Percentiles rank a stretch among this genome's conserved stretches.
These are phyloP conservation scores for Dasypus novemcinctus DNA, from an alignment of 2,113 vertebrate genomes.

Conservation along the genomic window DNA sequence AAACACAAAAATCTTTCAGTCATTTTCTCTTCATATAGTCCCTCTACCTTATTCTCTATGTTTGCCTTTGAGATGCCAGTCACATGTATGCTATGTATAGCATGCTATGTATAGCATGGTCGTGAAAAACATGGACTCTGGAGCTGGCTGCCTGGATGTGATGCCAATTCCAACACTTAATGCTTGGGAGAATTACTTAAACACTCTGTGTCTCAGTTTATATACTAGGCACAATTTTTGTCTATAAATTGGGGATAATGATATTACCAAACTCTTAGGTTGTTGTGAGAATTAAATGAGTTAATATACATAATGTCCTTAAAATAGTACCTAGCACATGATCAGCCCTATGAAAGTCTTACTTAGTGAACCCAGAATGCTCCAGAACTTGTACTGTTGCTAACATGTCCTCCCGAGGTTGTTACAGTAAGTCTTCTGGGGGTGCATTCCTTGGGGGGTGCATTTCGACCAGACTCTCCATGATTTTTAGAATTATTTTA, in stretches of 20 bases:
- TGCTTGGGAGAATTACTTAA: not conserved
- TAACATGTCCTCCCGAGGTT: not conserved
- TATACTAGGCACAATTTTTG: no score
- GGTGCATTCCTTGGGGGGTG: not conserved
- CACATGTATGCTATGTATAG: rapidly evolving
- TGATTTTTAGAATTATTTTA: not conserved
- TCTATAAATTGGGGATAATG: not conserved
- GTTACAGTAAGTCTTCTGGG: not conserved
- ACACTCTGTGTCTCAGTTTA: not conserved
- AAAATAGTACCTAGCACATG: not conserved
- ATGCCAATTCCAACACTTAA: not conserved
- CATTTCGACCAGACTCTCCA: not conserved
- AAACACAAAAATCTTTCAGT: not conserved
- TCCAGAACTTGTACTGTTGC: not conserved
- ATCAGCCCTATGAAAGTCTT: not conserved
- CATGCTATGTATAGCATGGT: no score
- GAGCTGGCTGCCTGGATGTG: not conserved
- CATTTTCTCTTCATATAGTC: not conserved
- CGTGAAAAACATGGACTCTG: not conserved
- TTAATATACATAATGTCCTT: not conserved
- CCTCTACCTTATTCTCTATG: not conserved
- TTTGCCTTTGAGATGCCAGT: not conserved
- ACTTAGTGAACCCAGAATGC: not conserved
- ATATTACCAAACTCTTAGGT: conserved; percentile 1
- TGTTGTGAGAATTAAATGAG: not conserved